phyloP scores from a whole-genome alignment of 2,888 invertebrate species.

The Celastrina argiolus region DNA sequence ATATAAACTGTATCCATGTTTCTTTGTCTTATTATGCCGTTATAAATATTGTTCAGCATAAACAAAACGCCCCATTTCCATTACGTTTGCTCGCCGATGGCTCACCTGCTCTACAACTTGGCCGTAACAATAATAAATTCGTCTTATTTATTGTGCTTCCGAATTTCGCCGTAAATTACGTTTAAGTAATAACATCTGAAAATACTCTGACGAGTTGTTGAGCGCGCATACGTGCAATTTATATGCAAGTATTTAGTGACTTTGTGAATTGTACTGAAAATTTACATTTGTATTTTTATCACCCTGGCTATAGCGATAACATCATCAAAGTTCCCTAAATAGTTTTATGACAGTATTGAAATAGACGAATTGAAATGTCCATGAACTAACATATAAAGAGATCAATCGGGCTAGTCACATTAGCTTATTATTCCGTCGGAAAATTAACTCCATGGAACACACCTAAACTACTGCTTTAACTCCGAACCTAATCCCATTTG shows the following conservation, averaged over 20 bases:
- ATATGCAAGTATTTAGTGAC: neutral
- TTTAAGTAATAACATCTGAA: conserved; percentile 3
- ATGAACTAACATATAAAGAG: neutral
- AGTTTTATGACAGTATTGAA: neutral
- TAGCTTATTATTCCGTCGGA: neutral
- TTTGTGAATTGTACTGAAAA: neutral
- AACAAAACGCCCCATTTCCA: conserved; percentile 30
- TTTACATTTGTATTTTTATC: neutral
- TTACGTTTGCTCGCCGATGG: conserved; percentile 23
- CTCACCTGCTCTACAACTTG: conserved; percentile 16
- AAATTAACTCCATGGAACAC: neutral
- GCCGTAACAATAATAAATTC: conserved; percentile 17
- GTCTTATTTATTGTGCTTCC: conserved; percentile 12
- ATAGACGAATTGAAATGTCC: neutral
- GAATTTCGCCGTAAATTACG: conserved; percentile 17
- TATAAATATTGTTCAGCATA: conserved; percentile 35
- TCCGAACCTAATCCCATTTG: neutral
- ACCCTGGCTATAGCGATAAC: neutral
- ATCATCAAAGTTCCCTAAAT: neutral
- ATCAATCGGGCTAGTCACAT: neutral
- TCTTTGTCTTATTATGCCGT: conserved; percentile 51
- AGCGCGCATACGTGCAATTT: conserved; percentile 1
- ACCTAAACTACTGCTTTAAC: neutral
- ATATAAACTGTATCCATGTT: conserved; percentile 46
- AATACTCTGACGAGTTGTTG: conserved; percentile 9